Base-by-base conservation (phyloP, 1,140 invertebrate genomes). In the Drosophila lacertosa region DNA sequence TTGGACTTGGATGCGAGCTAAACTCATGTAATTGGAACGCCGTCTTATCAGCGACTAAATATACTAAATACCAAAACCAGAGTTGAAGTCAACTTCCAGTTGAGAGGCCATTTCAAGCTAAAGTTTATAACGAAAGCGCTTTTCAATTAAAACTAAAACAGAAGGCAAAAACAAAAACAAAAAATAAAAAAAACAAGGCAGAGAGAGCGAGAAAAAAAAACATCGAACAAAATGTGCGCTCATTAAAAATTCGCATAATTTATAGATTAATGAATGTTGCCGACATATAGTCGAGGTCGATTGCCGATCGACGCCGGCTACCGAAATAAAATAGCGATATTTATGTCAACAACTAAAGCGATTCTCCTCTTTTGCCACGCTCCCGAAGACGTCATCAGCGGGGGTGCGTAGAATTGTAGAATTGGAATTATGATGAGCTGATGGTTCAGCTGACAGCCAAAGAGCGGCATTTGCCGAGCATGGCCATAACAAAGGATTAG, bases 231-330 rank as follows among this genome's bases (percentile, higher is more conserved):
- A 88, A 89, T 89, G 82, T 77, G 82, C 83, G 83, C 75, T 88
- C 83, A 88, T 88, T 88, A 88, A 88, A 88, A 88, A 88, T 88
- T 88, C 82, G 83, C 82, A 89, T 88, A 88, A 88, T 88, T 88
- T 88, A 88, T 76, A 88, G 77, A 88, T 88, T 88, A 88, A 88
- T 88, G 82, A 88, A 88, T 75, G 77, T 77, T 80, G 73, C 51
- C 73, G 57, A 73, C 63, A 72, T 45, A 39, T 54, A 35, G 50
- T 10, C 50, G 60, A 74, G 73, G 66, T 74, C 73, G 62, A 62
- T 40, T 51, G 74, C 53, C 67, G 24, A 26, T 7, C 24, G 72
- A 74, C 54, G 62, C 57, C 33, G 55, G 82, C 82, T 88, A 78
- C 82, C 82, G 81, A 86, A 88, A 86, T 86, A 88, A 86, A 84